Conservation (phyloP, 1,140 invertebrate species). For the Paracyclopina nana region DNA sequence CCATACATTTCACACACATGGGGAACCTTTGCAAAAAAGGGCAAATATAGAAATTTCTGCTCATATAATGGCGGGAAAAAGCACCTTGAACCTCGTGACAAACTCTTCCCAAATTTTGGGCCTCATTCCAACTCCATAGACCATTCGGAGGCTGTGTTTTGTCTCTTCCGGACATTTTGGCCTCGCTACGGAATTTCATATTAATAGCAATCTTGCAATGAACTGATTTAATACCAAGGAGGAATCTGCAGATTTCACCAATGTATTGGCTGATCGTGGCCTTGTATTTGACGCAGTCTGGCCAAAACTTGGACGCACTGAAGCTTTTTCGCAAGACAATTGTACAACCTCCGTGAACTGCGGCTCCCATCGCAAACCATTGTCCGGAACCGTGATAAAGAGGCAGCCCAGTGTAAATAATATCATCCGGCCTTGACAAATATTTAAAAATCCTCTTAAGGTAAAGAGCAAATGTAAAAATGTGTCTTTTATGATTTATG, state of each 20-base stretch:
- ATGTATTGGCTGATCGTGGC: constrained; percentile 58
- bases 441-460: no score
- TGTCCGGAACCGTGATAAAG: constrained; percentile 89
- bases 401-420: constrained; percentile 70
- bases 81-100: constrained; percentile 28
- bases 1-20: constrained; percentile 35
- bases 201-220: background rate
- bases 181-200: background rate
- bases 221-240: constrained; percentile 23
- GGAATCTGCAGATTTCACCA: constrained; percentile 41
- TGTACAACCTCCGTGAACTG: constrained; percentile 59
- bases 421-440: no score
- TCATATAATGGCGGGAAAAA: background rate
- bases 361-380: constrained; percentile 56
- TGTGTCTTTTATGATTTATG: no score
- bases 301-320: constrained; percentile 83
- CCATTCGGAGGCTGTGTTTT: constrained; percentile 25
- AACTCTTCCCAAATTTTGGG: constrained; percentile 35
- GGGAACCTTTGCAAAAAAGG: constrained; percentile 20
- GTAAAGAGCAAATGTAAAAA: no score
- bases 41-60: background rate
- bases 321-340: constrained; percentile 79
- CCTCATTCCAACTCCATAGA: constrained; percentile 35
- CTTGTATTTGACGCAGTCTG: constrained; percentile 76
- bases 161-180: background rate